Evolutionary conservation across 1,140 invertebrate species (phyloP).

Genomic region (Trichonephila inaurata): DNA sequence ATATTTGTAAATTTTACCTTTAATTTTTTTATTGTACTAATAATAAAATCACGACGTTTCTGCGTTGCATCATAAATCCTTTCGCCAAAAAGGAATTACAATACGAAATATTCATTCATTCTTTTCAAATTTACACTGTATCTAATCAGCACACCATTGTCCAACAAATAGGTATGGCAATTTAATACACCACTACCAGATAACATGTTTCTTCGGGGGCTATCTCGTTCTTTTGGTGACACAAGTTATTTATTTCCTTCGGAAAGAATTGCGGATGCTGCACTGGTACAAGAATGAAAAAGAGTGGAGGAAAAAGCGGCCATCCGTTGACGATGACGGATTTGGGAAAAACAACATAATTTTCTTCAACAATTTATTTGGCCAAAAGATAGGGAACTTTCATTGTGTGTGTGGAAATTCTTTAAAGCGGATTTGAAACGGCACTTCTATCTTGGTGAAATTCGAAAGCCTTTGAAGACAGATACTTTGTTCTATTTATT

Average conservation of each 20-base stretch:
- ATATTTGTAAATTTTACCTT: too few relatives aligned
- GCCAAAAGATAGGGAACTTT: slow-evolving; percentile 56
- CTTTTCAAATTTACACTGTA: background rate
- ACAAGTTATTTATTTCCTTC: slow-evolving; percentile 30
- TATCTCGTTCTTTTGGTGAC: background rate
- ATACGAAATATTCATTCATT: too few relatives aligned
- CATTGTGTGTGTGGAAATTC: slow-evolving; percentile 57
- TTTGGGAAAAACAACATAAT: slow-evolving; percentile 49
- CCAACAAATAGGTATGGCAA: background rate
- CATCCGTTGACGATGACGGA: slow-evolving; percentile 57
- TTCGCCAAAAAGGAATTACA: too few relatives aligned
- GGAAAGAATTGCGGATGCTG: slow-evolving; percentile 35
- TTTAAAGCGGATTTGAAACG: slow-evolving; percentile 64
- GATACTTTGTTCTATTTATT: slow-evolving; percentile 70
- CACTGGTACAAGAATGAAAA: background rate
- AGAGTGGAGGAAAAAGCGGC: background rate
- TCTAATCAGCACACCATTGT: background rate
- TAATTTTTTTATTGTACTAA: too few relatives aligned
- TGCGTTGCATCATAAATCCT: too few relatives aligned
- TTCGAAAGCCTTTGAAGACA: slow-evolving; percentile 60
- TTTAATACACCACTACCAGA: slow-evolving; percentile 1
- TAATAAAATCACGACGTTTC: too few relatives aligned
- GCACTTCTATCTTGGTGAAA: slow-evolving; percentile 50
- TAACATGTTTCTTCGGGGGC: slow-evolving; percentile 5
- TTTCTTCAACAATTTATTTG: slow-evolving; percentile 64